These are phyloP conservation scores for Notarius lentiginosus DNA, from an alignment of 2,113 vertebrate species.

Conservation along the genomic window DNA sequence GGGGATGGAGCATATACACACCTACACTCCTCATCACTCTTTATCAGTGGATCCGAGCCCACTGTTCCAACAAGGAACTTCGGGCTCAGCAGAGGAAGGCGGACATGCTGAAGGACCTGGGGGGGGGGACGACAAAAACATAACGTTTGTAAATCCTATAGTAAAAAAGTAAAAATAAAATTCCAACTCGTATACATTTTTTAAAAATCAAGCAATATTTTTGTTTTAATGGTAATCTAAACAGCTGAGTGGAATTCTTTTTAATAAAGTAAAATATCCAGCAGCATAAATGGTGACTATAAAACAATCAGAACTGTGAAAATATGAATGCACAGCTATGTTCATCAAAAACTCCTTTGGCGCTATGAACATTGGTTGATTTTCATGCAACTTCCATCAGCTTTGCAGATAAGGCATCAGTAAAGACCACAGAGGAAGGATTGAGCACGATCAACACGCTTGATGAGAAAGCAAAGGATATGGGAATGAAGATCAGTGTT, in stretches of 20 bases:
- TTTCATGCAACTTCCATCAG: no score
- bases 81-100: constrained; percentile 91
- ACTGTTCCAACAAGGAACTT: constrained; percentile 98
- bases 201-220: no score
- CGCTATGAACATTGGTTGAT: no score
- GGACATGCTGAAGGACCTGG: constrained; percentile 94
- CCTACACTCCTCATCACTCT: constrained; percentile 98
- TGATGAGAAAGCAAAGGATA: no score
- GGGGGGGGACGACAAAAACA: background rate
- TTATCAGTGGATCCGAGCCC: constrained; percentile 97
- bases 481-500: no score
- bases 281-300: background rate
- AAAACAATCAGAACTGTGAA: background rate
- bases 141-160: background rate
- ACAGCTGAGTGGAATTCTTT: background rate
- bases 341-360: no score
- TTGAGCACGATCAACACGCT: no score
- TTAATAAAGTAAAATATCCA: background rate
- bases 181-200: no score
- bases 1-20: constrained; percentile 53
- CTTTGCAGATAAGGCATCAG: no score
- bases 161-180: background rate
- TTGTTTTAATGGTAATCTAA: background rate
- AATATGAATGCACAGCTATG: no score
- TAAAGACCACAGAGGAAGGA: no score